Percentiles rank a stretch among this genome's conserved stretches.
Evolutionary conservation across 2,888 invertebrate genomes (phyloP).

Genomic region (Fragum sueziense): DNA sequence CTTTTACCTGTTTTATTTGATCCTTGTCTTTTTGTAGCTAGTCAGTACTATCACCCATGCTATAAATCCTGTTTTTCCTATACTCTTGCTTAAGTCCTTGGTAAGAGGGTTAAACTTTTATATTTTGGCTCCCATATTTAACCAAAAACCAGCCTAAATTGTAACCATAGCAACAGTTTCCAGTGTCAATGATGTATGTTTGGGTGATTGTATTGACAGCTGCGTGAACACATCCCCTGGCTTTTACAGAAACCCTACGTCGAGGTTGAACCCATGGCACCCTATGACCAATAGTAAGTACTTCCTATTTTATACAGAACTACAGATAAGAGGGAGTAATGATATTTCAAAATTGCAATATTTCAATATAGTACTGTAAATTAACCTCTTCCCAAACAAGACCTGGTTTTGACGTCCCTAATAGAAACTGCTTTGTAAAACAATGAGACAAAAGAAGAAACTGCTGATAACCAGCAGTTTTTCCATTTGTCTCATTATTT

Average conservation of each 20-base stretch:
- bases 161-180: conserved; percentile 52
- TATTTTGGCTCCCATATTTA: neutral
- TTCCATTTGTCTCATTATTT: too few relatives aligned
- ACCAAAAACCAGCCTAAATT: too few relatives aligned
- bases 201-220: conserved; percentile 56
- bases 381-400: too few relatives aligned
- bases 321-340: too few relatives aligned
- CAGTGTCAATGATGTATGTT: conserved; percentile 29
- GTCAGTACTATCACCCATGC: conserved; percentile 19
- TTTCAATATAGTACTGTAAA: too few relatives aligned
- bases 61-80: neutral
- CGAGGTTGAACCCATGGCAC: conserved; percentile 72
- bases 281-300: conserved; percentile 79
- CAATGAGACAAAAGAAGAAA: too few relatives aligned
- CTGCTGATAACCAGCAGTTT: too few relatives aligned
- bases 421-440: too few relatives aligned
- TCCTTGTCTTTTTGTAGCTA: conserved; percentile 11
- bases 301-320: neutral
- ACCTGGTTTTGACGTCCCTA: too few relatives aligned
- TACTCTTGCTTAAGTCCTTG: neutral
- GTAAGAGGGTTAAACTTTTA: neutral
- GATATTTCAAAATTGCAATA: neutral
- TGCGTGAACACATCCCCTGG: conserved; percentile 65
- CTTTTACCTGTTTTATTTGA: too few relatives aligned
- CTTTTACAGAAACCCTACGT: conserved; percentile 73